Percentiles rank a stretch among this genome's conserved stretches.
Evolutionary conservation across 2,888 invertebrate genomes (phyloP).

Genomic region (Anorthoa munda): DNA sequence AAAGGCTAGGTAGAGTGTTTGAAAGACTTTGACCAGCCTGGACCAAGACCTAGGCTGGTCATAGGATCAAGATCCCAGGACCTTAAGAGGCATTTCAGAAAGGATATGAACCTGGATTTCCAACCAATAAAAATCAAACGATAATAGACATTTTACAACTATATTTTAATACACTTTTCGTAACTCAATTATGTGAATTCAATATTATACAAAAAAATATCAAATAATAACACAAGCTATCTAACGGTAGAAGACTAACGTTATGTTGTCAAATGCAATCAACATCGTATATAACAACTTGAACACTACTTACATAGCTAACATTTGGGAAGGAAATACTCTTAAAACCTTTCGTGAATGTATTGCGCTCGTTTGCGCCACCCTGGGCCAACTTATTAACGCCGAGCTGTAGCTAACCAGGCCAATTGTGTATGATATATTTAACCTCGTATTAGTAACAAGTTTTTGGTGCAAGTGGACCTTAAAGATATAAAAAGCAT

Average conservation of each 20-base stretch:
- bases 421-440: no score
- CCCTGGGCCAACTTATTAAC: no score
- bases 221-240: slow-evolving; percentile 85
- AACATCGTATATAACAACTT: slow-evolving; percentile 66
- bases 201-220: slow-evolving; percentile 87
- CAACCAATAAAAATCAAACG: slow-evolving; percentile 68
- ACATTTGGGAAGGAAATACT: slow-evolving; percentile 54
- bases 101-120: background rate
- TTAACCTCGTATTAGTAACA: no score
- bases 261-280: slow-evolving; percentile 80
- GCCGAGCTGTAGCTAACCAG: no score
- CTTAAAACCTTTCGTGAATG: background rate
- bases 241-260: slow-evolving; percentile 77
- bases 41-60: no score
- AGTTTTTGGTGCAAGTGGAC: background rate
- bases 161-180: slow-evolving; percentile 88
- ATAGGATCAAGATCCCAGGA: no score
- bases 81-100: background rate
- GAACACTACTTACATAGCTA: slow-evolving; percentile 53
- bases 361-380: background rate
- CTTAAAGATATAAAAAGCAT: background rate
- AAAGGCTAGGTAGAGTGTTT: no score
- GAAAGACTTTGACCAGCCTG: no score
- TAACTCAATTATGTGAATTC: slow-evolving; percentile 87
- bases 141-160: slow-evolving; percentile 81